Evolutionary conservation across 2,797 vertebrate species (phyloP).

Genomic region (Intellagama lesueurii): DNA sequence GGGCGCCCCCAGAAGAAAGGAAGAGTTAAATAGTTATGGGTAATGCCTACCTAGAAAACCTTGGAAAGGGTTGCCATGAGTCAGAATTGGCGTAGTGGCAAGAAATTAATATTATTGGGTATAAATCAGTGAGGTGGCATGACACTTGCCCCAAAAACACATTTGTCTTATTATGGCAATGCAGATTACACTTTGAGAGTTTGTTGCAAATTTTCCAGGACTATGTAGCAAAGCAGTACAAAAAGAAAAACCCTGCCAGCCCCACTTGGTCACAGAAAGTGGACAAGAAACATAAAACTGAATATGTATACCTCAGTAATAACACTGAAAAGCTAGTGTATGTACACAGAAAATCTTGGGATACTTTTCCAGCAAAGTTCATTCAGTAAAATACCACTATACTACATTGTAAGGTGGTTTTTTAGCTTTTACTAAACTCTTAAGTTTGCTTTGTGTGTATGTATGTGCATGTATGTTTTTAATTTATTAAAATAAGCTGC

Average conservation of each 20-base stretch:
- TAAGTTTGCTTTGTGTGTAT: slow-evolving; percentile 24
- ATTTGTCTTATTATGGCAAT: not conserved
- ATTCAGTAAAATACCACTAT: not conserved
- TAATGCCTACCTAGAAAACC: no score
- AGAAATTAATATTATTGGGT: no score
- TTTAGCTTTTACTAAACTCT: slow-evolving; percentile 1
- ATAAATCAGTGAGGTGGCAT: not conserved
- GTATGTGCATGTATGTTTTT: slow-evolving; percentile 62
- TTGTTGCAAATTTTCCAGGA: not conserved
- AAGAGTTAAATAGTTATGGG: no score
- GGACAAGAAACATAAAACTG: not conserved
- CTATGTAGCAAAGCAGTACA: not conserved
- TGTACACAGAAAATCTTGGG: not conserved
- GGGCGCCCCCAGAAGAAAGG: no score
- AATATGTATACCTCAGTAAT: not conserved
- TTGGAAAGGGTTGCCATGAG: no score
- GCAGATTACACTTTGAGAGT: not conserved
- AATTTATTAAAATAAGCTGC: slow-evolving; percentile 81
- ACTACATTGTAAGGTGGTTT: slow-evolving; percentile 9
- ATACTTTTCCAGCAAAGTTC: not conserved
- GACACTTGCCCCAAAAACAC: not conserved
- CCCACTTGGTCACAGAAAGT: not conserved
- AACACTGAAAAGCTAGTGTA: not conserved
- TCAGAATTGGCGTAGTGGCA: no score
- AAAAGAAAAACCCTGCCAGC: not conserved